Percentiles rank a stretch among this genome's conserved stretches.
phyloP scores from a whole-genome alignment of 2,797 vertebrate genomes.

The Pangasius krempfi region DNA sequence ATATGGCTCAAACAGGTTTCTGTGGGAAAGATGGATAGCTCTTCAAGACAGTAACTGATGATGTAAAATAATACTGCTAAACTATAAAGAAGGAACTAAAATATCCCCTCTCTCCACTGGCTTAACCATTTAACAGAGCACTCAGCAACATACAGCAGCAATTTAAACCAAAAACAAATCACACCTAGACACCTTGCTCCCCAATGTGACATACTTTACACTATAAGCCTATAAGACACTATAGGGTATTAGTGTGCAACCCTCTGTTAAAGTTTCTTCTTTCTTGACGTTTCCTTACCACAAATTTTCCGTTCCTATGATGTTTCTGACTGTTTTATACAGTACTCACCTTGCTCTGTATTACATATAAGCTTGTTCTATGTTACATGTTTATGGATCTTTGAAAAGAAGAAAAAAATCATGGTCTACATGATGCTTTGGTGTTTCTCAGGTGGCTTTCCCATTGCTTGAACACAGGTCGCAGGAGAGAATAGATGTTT shows the following conservation, averaged over 20 bases:
- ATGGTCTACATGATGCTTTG: conserved; percentile 47
- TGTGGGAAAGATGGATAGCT: neutral
- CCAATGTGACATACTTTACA: neutral
- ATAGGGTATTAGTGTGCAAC: neutral
- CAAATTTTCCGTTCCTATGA: neutral
- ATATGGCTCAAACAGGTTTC: neutral
- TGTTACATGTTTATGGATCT: neutral
- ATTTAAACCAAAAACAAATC: neutral
- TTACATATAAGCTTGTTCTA: neutral
- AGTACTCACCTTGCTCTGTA: neutral
- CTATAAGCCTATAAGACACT: neutral
- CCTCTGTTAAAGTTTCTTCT: neutral
- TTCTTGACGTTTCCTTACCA: neutral
- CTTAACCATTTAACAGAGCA: neutral
- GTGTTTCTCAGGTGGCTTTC: conserved; percentile 47
- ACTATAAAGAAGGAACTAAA: neutral
- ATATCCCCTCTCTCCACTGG: neutral
- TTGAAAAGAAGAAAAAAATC: neutral
- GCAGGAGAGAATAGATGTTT: conserved; percentile 52
- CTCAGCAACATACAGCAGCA: neutral
- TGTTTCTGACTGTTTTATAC: neutral
- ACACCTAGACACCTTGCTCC: too few species aligned
- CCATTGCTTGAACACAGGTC: conserved; percentile 54
- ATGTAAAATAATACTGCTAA: neutral
- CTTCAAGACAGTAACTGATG: neutral